phyloP scores from a whole-genome alignment of 2,888 invertebrate species.

The Caenorhabditis sulstoni region DNA sequence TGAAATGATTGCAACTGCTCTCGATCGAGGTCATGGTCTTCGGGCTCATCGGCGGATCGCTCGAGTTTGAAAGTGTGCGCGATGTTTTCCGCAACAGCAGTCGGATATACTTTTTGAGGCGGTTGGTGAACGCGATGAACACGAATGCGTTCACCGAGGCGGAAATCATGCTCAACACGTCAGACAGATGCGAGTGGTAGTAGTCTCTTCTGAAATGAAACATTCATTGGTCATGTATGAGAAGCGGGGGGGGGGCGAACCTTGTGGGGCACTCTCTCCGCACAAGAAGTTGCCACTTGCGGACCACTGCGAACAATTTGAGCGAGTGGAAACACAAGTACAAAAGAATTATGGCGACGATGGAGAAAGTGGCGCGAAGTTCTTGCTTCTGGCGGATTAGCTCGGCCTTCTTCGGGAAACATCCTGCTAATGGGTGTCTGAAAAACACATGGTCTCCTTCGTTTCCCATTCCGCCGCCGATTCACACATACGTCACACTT shows the following conservation, averaged over 20 bases:
- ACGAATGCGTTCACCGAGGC: constrained; percentile 80
- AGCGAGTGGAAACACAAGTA: constrained; percentile 78
- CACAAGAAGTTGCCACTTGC: constrained; percentile 79
- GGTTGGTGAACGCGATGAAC: constrained; percentile 80
- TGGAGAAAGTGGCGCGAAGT: constrained; percentile 73
- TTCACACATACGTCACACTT: constrained; percentile 59
- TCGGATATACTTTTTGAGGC: constrained; percentile 73
- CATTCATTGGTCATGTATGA: not conserved
- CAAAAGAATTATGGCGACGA: constrained; percentile 78
- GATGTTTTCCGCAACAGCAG: constrained; percentile 79
- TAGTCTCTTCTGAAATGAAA: constrained; percentile 75
- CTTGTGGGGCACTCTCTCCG: constrained; percentile 76
- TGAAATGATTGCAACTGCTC: constrained; percentile 59
- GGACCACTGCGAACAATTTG: constrained; percentile 73
- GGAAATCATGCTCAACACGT: constrained; percentile 78
- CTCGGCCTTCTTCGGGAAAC: constrained; percentile 71
- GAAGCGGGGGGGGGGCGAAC: constrained; percentile 55
- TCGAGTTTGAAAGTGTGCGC: constrained; percentile 76
- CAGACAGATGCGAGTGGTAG: constrained; percentile 76
- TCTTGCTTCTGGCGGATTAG: constrained; percentile 77
- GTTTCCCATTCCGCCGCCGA: not conserved
- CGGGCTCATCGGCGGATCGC: constrained; percentile 77
- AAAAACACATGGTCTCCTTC: not conserved
- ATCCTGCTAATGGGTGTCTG: constrained; percentile 70
- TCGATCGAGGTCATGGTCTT: constrained; percentile 73